Percentiles rank a stretch among this genome's conserved stretches.
phyloP scores from a whole-genome alignment of 1,140 invertebrate genomes.

The Drosophila burlai region DNA sequence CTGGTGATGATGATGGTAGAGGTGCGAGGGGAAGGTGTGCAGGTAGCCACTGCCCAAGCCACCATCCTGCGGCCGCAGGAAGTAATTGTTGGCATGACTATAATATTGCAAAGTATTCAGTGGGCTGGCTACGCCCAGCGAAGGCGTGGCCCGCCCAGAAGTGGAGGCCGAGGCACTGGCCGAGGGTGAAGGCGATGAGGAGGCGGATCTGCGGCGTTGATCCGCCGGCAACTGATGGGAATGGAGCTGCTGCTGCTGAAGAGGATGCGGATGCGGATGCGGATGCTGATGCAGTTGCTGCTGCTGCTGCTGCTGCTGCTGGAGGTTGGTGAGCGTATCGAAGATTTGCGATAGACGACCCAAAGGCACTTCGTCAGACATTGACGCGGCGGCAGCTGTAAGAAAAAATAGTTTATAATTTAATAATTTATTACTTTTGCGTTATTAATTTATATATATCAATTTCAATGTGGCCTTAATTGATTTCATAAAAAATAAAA shows the following conservation, averaged over 20 bases:
- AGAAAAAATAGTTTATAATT: not conserved
- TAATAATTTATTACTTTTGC: too few relatives aligned
- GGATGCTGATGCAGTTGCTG: slow-evolving; percentile 38
- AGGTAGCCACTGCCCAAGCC: slow-evolving; percentile 53
- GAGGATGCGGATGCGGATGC: slow-evolving; percentile 85
- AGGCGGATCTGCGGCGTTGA: slow-evolving; percentile 68
- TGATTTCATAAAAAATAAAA: not conserved
- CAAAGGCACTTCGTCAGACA: slow-evolving; percentile 87
- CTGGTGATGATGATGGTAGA: slow-evolving; percentile 57
- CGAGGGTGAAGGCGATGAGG: slow-evolving; percentile 77
- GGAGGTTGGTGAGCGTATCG: slow-evolving; percentile 90
- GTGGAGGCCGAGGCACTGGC: slow-evolving; percentile 68
- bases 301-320: slow-evolving; percentile 86
- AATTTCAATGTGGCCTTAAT: not conserved
- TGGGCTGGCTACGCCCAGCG: slow-evolving; percentile 62
- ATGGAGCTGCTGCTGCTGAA: slow-evolving; percentile 85
- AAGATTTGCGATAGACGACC: slow-evolving; percentile 92
- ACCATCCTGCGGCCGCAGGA: slow-evolving; percentile 70
- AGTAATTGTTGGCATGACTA: slow-evolving; percentile 70
- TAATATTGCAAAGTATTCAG: slow-evolving; percentile 53
- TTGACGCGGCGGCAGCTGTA: slow-evolving; percentile 60
- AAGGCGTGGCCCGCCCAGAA: slow-evolving; percentile 70
- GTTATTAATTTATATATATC: not conserved
- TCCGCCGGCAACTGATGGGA: slow-evolving; percentile 63
- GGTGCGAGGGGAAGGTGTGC: slow-evolving; percentile 75